These are phyloP conservation scores for Agelas oroides DNA, from an alignment of 37 sponge, comb jelly and placozoan genomes.

Conservation along the genomic window DNA sequence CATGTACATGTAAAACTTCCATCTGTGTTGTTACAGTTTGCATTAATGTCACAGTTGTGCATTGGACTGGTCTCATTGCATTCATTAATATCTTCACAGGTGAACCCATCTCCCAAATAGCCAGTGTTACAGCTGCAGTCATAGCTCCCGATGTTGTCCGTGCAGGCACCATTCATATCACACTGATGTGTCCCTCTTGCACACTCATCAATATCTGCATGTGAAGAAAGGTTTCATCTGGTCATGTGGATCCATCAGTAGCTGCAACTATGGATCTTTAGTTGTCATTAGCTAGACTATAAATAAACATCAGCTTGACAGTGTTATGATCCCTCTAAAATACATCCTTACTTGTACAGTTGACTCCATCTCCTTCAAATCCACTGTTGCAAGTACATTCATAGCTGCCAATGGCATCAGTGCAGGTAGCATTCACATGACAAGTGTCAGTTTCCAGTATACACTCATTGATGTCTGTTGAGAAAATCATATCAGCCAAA, in stretches of 20 bases:
- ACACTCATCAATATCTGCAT: slow-evolving; percentile 39
- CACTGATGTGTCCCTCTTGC: not conserved
- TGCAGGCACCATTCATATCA: not conserved
- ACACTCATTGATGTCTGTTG: slow-evolving; percentile 40
- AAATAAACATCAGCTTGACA: too few species aligned
- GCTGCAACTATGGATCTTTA: not conserved
- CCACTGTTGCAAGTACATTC: slow-evolving; percentile 7
- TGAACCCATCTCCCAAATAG: too few species aligned
- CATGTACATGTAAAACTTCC: slow-evolving; percentile 54
- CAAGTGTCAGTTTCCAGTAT: not conserved
- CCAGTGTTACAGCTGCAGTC: slow-evolving; percentile 13
- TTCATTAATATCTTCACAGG: slow-evolving; percentile 19
- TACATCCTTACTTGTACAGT: not conserved
- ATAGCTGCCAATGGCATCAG: slow-evolving; percentile 23
- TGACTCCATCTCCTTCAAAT: slow-evolving; percentile 37
- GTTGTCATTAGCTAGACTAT: too few species aligned
- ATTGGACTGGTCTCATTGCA: slow-evolving; percentile 13
- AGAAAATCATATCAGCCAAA: not conserved
- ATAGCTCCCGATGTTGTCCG: slow-evolving; percentile 24
- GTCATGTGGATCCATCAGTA: not conserved
- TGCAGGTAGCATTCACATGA: not conserved
- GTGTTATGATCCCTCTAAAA: too few species aligned
- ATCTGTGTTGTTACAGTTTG: slow-evolving; percentile 47
- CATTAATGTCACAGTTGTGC: slow-evolving; percentile 23
- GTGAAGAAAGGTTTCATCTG: too few species aligned